Base-by-base conservation (phyloP, 2,888 invertebrate genomes). In the Dermolepida albohirtum region DNA sequence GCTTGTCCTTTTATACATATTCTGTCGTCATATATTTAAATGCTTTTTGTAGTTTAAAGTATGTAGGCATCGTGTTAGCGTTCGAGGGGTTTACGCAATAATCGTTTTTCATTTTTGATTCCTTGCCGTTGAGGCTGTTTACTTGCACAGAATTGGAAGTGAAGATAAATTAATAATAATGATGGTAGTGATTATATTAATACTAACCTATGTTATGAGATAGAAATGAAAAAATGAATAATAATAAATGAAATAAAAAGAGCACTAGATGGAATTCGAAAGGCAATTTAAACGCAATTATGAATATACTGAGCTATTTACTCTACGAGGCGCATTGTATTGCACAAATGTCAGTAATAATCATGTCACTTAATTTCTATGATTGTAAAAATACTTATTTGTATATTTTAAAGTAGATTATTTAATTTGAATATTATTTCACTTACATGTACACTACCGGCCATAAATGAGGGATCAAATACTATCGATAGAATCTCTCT, bases 141-240 rank as follows among this genome's bases (percentile, higher is more conserved):
- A 44, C 44, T 10, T 7, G 43, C 22, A 22, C 22, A 22, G 22
- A 57, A 40, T 44, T 27, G 7, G 44, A 59, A 44, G 44, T 44
- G 59, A 10, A 22, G 10, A 29, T 59, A 59, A 59, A 59, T 59
- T 43, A 44, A 44, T 29, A 59, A 44, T 12, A 59, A 59, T 12
- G 59, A 59, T 59, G 14, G 29, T 47, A 14, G 44, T 47, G n/a
- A 27, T 59, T 59, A 59, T 16, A 29, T 29, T 59, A 44, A 29
- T 29, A 5, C 29, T 14, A 14, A 44, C 6, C 2, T n/a, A 43
- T 57, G 1, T 22, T 22, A 22, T 22, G 4, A 22, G 22, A 27
- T 29, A 44, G 12, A 44, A 11, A 4, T 29, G 59, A 27, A 44
- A 11, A 4, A 10, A 14, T 44, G 12, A 8, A 47, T 14, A n/a